Conservation (phyloP, 2,113 vertebrate species). For the Parus major region DNA sequence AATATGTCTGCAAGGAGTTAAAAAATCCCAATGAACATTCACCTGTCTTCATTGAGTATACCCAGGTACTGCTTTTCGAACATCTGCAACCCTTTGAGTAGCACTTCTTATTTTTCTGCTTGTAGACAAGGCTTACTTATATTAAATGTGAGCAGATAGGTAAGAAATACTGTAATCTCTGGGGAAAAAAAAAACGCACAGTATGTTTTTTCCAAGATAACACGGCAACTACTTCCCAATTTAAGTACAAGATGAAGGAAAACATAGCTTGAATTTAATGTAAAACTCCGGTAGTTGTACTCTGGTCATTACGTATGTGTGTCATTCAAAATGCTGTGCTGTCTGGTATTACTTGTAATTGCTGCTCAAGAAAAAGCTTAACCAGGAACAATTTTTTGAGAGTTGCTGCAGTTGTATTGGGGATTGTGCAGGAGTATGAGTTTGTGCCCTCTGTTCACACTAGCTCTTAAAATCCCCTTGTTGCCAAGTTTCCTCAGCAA, state of each 20-base stretch:
- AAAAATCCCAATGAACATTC: background rate
- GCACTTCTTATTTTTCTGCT: background rate
- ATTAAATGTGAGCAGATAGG: background rate
- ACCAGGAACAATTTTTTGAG: background rate
- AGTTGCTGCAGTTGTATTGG: background rate
- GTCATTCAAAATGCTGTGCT: background rate
- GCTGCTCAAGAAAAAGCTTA: background rate
- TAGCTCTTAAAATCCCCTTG: background rate
- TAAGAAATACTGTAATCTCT: background rate
- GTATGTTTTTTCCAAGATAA: background rate
- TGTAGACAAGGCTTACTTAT: background rate
- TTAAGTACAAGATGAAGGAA: background rate
- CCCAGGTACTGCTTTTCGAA: background rate
- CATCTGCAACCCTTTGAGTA: background rate
- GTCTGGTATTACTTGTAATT: slow-evolving; percentile 12
- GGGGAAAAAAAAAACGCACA: background rate
- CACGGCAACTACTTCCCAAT: background rate
- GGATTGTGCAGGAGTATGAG: background rate
- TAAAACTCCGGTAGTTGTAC: background rate
- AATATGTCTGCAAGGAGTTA: background rate
- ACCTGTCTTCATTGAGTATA: background rate
- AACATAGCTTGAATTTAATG: background rate
- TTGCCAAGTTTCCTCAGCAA: background rate
- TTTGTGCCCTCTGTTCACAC: background rate
- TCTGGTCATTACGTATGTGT: background rate